Evolutionary conservation across 1,140 invertebrate species (phyloP).

Genomic region (Meloidogyne hapla): DNA sequence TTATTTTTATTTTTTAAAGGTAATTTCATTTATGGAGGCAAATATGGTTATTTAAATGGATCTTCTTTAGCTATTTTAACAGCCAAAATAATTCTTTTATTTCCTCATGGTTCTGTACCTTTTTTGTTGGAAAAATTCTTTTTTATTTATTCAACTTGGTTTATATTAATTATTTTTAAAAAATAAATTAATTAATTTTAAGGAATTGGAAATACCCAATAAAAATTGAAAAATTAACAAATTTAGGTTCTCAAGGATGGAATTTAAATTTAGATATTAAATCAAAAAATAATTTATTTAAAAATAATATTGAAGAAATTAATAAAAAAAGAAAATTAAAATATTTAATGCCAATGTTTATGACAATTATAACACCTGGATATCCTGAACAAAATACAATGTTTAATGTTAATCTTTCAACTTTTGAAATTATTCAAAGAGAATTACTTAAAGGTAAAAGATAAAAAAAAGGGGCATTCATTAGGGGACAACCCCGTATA

Average conservation of each 20-base stretch:
- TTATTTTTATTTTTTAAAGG: neutral
- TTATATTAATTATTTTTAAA: neutral
- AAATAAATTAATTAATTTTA: too few relatives aligned
- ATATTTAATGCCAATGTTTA: neutral
- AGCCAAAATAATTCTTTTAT: conserved; percentile 7
- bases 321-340: too few relatives aligned
- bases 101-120: conserved; percentile 8
- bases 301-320: too few relatives aligned
- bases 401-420: conserved; percentile 1
- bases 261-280: too few relatives aligned
- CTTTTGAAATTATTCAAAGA: conserved; percentile 8
- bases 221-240: too few relatives aligned
- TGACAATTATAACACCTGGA: conserved; percentile 4
- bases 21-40: conserved; percentile 11
- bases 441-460: neutral
- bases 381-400: conserved; percentile 1
- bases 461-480: too few relatives aligned
- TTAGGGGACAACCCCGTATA: too few relatives aligned
- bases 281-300: too few relatives aligned
- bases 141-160: conserved; percentile 3
- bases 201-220: too few relatives aligned
- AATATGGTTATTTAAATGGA: conserved; percentile 5
- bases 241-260: too few relatives aligned
- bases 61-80: conserved; percentile 2
- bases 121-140: conserved; percentile 11